Evolutionary conservation across 2,888 invertebrate species (phyloP).

Genomic region (Conomelus anceps): DNA sequence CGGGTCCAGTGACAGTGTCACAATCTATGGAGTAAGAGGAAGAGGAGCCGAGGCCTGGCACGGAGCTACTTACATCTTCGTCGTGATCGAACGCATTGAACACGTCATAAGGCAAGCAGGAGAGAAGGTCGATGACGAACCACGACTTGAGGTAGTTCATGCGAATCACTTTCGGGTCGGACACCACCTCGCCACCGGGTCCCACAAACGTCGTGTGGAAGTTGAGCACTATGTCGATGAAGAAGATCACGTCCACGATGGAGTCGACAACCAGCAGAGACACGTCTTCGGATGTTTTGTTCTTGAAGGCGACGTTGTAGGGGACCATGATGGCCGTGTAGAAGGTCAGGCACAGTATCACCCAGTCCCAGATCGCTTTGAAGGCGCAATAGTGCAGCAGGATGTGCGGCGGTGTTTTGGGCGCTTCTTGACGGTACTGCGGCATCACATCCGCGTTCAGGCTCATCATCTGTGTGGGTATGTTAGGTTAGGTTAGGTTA

Average conservation of each 20-base stretch:
- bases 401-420: slow-evolving; percentile 99
- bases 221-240: slow-evolving; percentile 99
- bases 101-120: slow-evolving; percentile 98
- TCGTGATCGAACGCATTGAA: slow-evolving; percentile 99
- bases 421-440: slow-evolving; percentile 97
- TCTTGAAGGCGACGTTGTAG: slow-evolving; percentile 99
- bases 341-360: slow-evolving; percentile 98
- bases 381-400: slow-evolving; percentile 99
- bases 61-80: slow-evolving; percentile 69
- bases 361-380: slow-evolving; percentile 99
- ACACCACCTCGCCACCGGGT: slow-evolving; percentile 91
- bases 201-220: slow-evolving; percentile 99
- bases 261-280: slow-evolving; percentile 92
- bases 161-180: slow-evolving; percentile 95
- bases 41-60: background rate
- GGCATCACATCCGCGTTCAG: slow-evolving; percentile 97
- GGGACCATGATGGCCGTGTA: slow-evolving; percentile 99
- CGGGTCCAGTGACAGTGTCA: slow-evolving; percentile 8
- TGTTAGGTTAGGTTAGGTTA: no score
- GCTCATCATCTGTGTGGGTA: slow-evolving; percentile 92
- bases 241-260: slow-evolving; percentile 99
- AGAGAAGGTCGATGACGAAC: slow-evolving; percentile 98
- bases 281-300: slow-evolving; percentile 96
- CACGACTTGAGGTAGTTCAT: slow-evolving; percentile 99
- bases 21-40: slow-evolving; percentile 17